These are phyloP conservation scores for Oryctolagus cuniculus DNA, from an alignment of 2,113 vertebrate species.

Conservation along the genomic window mOryCun1.1 NC_091432.1:9868501-9869000, in stretches of 20 bases:
- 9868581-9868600: rapidly evolving
- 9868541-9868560: background rate
- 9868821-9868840: background rate
- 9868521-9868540: background rate
- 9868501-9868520: rapidly evolving
- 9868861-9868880: background rate
- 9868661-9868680: no score
- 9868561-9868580: rapidly evolving
- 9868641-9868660: background rate
- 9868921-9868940: no score
- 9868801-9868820: background rate
- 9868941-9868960: rapidly evolving
- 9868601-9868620: constrained; percentile 11
- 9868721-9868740: rapidly evolving
- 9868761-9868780: background rate
- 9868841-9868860: background rate
- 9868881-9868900: background rate
- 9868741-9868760: background rate
- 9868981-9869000: background rate
- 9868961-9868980: background rate
- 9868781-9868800: background rate
- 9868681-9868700: background rate
- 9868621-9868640: background rate
- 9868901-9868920: rapidly evolving
- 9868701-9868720: background rate